Evolutionary conservation across 2,113 vertebrate genomes (phyloP).

Genomic region (Phylloscopus trochilus): DNA sequence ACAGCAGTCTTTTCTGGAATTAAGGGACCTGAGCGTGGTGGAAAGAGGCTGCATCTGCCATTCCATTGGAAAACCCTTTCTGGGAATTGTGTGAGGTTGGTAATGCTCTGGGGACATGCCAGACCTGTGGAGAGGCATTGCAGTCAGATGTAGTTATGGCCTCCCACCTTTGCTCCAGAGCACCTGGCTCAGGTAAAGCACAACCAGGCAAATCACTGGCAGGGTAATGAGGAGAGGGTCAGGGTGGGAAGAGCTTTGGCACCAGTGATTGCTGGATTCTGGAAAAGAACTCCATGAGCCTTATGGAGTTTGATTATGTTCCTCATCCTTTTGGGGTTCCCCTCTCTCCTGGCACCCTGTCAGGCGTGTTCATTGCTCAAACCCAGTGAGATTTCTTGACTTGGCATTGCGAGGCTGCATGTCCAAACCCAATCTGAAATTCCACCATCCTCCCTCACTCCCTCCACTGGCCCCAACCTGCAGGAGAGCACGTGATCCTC

Average conservation of each 20-base stretch:
- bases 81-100: neutral
- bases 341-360: neutral
- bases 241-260: neutral
- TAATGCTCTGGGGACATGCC: neutral
- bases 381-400: neutral
- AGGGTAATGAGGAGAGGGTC: neutral
- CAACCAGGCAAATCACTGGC: neutral
- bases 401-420: neutral
- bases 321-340: neutral
- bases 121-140: neutral
- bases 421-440: constrained; percentile 1
- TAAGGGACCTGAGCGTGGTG: neutral
- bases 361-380: neutral
- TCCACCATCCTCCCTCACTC: neutral
- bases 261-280: neutral
- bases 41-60: neutral
- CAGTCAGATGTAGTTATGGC: neutral
- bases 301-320: neutral
- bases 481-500: neutral
- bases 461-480: neutral
- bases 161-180: neutral
- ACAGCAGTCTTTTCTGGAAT: neutral
- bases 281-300: neutral
- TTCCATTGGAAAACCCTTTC: neutral
- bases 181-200: neutral